A percentile compares a stretch with the other conserved stretches of the same genome.
phyloP scores from a whole-genome alignment of 2,797 vertebrate genomes.

The Cheirogaleus major region DNA sequence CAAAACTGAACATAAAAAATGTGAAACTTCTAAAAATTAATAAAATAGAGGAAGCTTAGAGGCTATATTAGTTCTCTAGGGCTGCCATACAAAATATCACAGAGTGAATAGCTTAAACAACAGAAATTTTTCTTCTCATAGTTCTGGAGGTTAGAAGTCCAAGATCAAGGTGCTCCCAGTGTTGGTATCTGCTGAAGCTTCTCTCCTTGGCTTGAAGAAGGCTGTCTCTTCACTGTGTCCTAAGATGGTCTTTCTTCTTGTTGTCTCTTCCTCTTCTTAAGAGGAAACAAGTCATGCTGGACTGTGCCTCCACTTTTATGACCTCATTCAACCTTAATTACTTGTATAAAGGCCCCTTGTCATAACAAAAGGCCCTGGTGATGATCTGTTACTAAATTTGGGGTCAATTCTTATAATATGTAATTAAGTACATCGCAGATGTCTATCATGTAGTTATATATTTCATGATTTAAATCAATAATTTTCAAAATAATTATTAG shows the following conservation, averaged over 20 bases:
- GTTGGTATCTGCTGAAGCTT: not conserved
- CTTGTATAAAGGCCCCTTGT: not conserved
- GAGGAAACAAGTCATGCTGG: no score
- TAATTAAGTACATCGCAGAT: not conserved
- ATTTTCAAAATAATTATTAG: constrained; percentile 41
- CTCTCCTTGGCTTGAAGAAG: not conserved
- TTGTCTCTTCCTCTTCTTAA: no score
- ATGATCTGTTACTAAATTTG: not conserved
- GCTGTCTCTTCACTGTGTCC: not conserved
- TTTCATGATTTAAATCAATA: not conserved
- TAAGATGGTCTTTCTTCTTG: not conserved
- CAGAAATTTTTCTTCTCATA: not conserved
- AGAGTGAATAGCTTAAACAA: not conserved
- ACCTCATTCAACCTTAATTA: not conserved
- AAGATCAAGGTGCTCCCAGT: not conserved
- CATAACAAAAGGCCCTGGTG: no score
- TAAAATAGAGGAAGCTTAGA: not conserved
- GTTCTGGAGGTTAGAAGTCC: not conserved
- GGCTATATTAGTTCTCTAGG: not conserved
- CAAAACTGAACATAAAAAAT: not conserved
- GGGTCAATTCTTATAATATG: not conserved
- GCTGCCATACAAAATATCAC: not conserved
- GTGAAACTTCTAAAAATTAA: not conserved
- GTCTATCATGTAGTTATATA: not conserved
- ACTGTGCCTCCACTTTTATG: not conserved